Evolutionary conservation across 2,888 invertebrate genomes (phyloP).

Genomic region (Mechanitis messenoides): DNA sequence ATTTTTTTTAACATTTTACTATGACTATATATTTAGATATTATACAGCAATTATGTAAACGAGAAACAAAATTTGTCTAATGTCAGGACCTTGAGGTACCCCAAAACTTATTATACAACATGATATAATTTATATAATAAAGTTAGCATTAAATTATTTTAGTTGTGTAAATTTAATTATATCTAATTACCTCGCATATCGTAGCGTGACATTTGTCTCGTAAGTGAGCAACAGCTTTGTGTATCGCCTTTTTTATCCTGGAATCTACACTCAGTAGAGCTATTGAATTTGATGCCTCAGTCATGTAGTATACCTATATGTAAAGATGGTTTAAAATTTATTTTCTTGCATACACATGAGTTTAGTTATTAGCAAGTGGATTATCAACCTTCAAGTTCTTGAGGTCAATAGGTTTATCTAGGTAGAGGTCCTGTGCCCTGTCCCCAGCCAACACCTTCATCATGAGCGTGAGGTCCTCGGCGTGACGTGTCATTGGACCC

Average conservation of each 20-base stretch:
- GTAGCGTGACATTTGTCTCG: constrained; percentile 58
- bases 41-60: too few relatives aligned
- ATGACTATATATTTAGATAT: too few relatives aligned
- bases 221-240: constrained; percentile 69
- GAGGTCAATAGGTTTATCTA: constrained; percentile 72
- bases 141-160: too few relatives aligned
- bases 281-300: constrained; percentile 74
- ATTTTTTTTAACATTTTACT: too few relatives aligned
- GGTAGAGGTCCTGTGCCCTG: constrained; percentile 52
- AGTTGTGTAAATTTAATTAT: too few relatives aligned
- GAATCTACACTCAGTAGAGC: constrained; percentile 69
- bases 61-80: too few relatives aligned
- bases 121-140: too few relatives aligned
- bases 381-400: constrained; percentile 55
- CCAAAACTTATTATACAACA: too few relatives aligned
- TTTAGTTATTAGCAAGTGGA: neutral
- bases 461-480: constrained; percentile 83
- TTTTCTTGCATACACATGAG: neutral
- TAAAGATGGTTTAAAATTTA: neutral
- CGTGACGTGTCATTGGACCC: constrained; percentile 87
- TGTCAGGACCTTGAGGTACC: too few relatives aligned
- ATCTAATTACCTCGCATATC: constrained; percentile 42
- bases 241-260: constrained; percentile 71
- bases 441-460: constrained; percentile 78
- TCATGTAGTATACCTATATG: constrained; percentile 78